Evolutionary conservation across 2,797 vertebrate genomes (phyloP).

Genomic region (Arctocebus calabarensis): DNA sequence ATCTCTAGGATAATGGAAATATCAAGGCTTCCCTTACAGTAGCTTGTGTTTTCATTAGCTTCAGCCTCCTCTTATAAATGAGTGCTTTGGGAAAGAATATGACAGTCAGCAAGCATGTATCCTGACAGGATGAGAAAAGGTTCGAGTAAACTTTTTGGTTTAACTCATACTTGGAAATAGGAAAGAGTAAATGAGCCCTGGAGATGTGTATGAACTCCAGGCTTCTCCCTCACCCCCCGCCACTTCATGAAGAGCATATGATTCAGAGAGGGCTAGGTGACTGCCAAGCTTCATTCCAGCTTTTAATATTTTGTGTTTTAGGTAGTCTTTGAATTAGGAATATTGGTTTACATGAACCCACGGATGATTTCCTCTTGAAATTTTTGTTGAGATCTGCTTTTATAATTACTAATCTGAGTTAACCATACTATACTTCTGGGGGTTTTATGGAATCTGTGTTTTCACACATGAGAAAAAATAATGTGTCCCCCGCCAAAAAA

Average conservation of each 20-base stretch:
- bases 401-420: not conserved
- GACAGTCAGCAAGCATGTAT: constrained; percentile 16
- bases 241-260: not conserved
- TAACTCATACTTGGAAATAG: not conserved
- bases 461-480: not conserved
- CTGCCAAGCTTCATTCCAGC: not conserved
- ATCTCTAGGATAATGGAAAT: constrained; percentile 5
- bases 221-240: not conserved
- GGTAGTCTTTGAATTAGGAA: not conserved
- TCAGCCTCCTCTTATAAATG: not conserved
- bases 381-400: constrained; percentile 31
- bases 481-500: not conserved
- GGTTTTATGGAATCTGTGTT: not conserved
- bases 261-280: not conserved
- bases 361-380: not conserved
- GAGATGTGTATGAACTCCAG: not conserved
- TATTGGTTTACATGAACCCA: not conserved
- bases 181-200: not conserved
- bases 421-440: not conserved
- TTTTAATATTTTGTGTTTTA: not conserved
- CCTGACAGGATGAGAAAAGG: constrained; percentile 5
- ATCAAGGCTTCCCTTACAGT: not conserved
- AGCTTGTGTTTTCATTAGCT: constrained; percentile 36
- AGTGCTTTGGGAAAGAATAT: constrained; percentile 36
- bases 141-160: not conserved